phyloP scores from a whole-genome alignment of 2,888 invertebrate species.

The Spilarctia lutea region DNA sequence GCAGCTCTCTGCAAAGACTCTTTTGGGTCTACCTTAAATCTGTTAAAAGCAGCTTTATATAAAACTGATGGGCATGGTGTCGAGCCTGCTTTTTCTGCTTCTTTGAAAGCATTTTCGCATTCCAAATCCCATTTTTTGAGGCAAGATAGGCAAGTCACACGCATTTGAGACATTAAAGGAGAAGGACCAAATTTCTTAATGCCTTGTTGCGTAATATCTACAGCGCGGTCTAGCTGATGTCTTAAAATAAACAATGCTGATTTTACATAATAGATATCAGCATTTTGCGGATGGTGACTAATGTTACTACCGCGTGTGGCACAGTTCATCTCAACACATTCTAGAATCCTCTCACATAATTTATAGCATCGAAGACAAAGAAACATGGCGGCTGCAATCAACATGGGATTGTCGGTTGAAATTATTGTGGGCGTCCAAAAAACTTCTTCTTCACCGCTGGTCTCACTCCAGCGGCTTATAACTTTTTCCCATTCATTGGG shows the following conservation, averaged over 20 bases:
- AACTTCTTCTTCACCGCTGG: slow-evolving; percentile 77
- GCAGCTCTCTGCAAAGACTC: slow-evolving; percentile 76
- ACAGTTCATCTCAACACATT: slow-evolving; percentile 70
- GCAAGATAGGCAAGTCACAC: slow-evolving; percentile 64
- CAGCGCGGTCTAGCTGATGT: slow-evolving; percentile 60
- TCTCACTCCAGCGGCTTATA: slow-evolving; percentile 68
- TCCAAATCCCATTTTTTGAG: slow-evolving; percentile 69
- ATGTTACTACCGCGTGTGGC: slow-evolving; percentile 61
- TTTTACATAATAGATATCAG: slow-evolving; percentile 71
- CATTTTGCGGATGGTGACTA: slow-evolving; percentile 37
- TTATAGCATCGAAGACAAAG: slow-evolving; percentile 76
- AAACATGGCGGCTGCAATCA: slow-evolving; percentile 79
- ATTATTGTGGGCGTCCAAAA: slow-evolving; percentile 72
- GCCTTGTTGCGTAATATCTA: slow-evolving; percentile 60
- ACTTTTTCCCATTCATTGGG: slow-evolving; percentile 71
- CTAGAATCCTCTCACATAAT: slow-evolving; percentile 68
- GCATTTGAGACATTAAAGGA: slow-evolving; percentile 72
- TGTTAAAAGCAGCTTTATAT: slow-evolving; percentile 67
- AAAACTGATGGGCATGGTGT: slow-evolving; percentile 65
- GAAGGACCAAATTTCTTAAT: slow-evolving; percentile 71
- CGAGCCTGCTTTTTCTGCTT: slow-evolving; percentile 70
- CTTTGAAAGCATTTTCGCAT: slow-evolving; percentile 66
- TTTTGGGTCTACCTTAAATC: slow-evolving; percentile 59
- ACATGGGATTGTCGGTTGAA: slow-evolving; percentile 64
- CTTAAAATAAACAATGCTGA: slow-evolving; percentile 69